Base-by-base conservation (phyloP, 2,888 invertebrate species). In the Melanophora roralis region DNA sequence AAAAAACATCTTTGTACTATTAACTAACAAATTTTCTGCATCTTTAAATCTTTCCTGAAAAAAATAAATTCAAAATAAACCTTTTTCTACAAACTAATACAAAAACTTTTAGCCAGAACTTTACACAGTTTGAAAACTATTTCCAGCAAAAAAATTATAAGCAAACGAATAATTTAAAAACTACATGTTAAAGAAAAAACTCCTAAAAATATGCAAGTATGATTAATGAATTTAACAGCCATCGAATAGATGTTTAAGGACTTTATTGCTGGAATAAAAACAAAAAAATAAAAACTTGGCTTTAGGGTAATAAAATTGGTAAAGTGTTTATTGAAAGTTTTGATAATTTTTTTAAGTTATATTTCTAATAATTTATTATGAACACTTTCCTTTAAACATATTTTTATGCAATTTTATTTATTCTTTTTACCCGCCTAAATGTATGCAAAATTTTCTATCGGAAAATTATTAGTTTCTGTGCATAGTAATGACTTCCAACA, bases 141-240 rank as follows among this genome's bases (percentile, higher is more conserved):
- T 67, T 43, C 14, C 14, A 51, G 53, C 1, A 6, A 45, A 62
- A 34, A 55, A 32, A 21, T 60, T 27, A 32, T 34, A 55, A 45
- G 34, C 21, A 23, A 60, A 60, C 69, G 60, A 49, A 60, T 60
- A 53, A 60, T 62, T 62, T 62, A 43, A 53, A 62, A 72, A 53
- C 14, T 53, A 34, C 34, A 53, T 69, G 12, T 4, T 11, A 40
- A 38, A 19, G 11, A 47, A 12, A 8, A 16, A 43, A 27, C 12
- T 4, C 49, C 14, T 6, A 21, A 49, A 68, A 62, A 62, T 68
- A 69, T 49, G 38, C 53, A 72, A 75, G 53, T 45, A 76, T 80
- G 79, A 80, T 80, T 80, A 80, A 80, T 80, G 79, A 80, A 80
- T 80, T 76, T 76, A 80, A 76, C 67, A 72, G 72, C 62, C 62